Evolutionary conservation across 2,113 vertebrate genomes (phyloP).

Genomic region (Natator depressus): DNA sequence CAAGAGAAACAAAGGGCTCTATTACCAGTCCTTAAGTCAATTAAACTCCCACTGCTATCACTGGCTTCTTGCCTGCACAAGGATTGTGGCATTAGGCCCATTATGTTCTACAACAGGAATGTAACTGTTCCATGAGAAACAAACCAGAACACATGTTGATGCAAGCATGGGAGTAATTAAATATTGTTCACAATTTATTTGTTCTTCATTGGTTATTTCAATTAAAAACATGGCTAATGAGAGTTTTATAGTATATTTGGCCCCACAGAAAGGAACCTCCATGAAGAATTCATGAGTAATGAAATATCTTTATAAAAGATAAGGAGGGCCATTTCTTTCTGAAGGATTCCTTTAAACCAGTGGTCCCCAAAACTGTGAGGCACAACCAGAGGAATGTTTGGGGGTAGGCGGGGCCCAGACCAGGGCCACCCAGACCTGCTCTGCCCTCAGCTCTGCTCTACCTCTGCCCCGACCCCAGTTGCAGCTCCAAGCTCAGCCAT

Average conservation of each 20-base stretch:
- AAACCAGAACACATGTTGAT: not conserved
- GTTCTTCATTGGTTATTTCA: not conserved
- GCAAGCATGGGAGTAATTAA: not conserved
- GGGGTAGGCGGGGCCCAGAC: no score
- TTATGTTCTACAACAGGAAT: not conserved
- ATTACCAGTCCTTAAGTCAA: not conserved
- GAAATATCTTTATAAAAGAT: not conserved
- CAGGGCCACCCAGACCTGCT: no score
- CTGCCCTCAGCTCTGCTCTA: no score
- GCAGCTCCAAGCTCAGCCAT: no score
- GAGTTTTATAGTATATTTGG: not conserved
- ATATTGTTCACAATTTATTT: not conserved
- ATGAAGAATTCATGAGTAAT: not conserved
- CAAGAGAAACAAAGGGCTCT: not conserved
- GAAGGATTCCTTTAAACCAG: not conserved
- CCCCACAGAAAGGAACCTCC: not conserved
- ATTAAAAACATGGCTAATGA: not conserved
- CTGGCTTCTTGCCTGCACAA: fast-evolving
- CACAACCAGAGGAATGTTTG: no score
- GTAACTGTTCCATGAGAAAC: slow-evolving; percentile 8
- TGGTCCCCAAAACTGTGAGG: no score
- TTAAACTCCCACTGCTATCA: not conserved
- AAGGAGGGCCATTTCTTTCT: not conserved
- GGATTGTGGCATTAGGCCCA: fast-evolving
- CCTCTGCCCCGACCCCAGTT: no score